Evolutionary conservation across 2,888 invertebrate genomes (phyloP), one percentile per base, ranked within the genome.

Genomic region (Baccha elongata): DNA sequence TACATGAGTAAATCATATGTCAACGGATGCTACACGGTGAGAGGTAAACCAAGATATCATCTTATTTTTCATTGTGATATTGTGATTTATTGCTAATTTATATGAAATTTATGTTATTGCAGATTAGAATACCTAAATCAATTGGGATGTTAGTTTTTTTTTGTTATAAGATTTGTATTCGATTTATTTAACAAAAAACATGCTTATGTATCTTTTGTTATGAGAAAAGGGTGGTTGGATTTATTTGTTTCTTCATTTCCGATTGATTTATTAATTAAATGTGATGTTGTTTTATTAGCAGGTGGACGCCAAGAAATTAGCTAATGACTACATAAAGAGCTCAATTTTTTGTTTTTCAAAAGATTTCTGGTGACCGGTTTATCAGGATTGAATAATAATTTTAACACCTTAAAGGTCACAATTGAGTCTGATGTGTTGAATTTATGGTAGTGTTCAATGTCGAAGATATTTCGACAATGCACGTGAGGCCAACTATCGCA

Each of bases 51-150:
- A 6, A 60, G 60, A 44, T 60, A 26, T 44, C 44, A 60, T 60
- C 60, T 26, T n/a, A n/a, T n/a, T 40, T 44, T 52, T 46, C 35
- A 71, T 48, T 71, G 71, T 62, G 23, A 42, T 32, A 19, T 29
- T 17, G 67, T 73, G 68, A 55, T 68, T n/a, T 73, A 67, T 72
- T 15, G 40, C 8, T 19, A 42, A 29, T 35, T 53, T 40, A 15
- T 48, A 55, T 42, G 44, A 62, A 48, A 69, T 68, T 50, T 74
- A 64, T 58, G 35, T 44, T 53, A 48, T 23, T 64, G 32, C 13
- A n/a, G 32, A 42, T 67, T 50, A 11, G 32, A 32, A 50, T 55
- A 26, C 7, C 8, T 69, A 69, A 64, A 80, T 68, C 48, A 58
- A 48, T 42, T 7, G 29, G 19, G 37, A 37, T 26, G n/a, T 29